Evolutionary conservation across 2,797 vertebrate species (phyloP).

Genomic region (Gobionotothen gibberifrons): DNA sequence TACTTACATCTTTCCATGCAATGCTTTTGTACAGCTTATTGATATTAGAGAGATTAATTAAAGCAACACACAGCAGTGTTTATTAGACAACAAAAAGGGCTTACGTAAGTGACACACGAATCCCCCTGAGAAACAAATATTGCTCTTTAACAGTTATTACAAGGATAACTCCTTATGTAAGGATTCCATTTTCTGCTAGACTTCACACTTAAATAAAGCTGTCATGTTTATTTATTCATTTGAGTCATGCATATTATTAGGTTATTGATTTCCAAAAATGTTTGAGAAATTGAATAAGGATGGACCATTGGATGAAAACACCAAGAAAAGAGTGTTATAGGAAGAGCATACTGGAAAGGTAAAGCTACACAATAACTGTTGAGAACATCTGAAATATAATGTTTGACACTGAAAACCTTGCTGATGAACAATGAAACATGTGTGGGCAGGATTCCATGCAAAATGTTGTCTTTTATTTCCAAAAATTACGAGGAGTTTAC

Average conservation of each 20-base stretch:
- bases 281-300: background rate
- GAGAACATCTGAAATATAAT: background rate
- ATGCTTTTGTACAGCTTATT: slow-evolving; percentile 65
- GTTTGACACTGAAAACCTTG: background rate
- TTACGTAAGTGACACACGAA: slow-evolving; percentile 54
- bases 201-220: slow-evolving; percentile 48
- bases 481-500: background rate
- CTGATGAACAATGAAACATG: background rate
- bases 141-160: slow-evolving; percentile 67
- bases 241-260: background rate
- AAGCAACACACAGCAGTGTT: slow-evolving; percentile 67
- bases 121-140: slow-evolving; percentile 43
- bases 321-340: background rate
- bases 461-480: background rate
- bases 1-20: slow-evolving; percentile 33
- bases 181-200: slow-evolving; percentile 46
- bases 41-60: slow-evolving; percentile 71
- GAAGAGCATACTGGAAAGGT: background rate
- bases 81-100: slow-evolving; percentile 56
- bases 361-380: background rate
- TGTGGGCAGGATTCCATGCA: background rate
- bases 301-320: background rate
- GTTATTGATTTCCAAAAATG: slow-evolving; percentile 10
- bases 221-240: slow-evolving; percentile 18
- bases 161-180: too few species aligned